Evolutionary conservation across 2,888 invertebrate genomes (phyloP).

Genomic region (Branchipolynoe longqiensis): DNA sequence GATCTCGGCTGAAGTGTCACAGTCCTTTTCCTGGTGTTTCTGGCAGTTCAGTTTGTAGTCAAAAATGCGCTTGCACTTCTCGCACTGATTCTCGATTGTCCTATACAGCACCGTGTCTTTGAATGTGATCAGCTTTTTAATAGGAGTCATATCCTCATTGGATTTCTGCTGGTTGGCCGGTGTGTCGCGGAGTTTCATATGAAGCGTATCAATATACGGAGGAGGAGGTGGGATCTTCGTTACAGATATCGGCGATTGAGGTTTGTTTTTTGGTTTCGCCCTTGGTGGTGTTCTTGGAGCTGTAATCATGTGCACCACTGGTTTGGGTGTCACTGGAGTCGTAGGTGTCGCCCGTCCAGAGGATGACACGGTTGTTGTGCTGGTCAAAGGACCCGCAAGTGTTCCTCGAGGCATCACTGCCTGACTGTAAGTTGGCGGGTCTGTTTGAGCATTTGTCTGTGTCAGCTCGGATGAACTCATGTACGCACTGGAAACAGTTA

Average conservation of each 20-base stretch:
- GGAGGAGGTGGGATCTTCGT: slow-evolving; percentile 51
- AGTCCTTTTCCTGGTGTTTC: slow-evolving; percentile 55
- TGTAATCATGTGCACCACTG: not conserved
- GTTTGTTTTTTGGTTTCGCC: slow-evolving; percentile 34
- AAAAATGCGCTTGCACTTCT: slow-evolving; percentile 42
- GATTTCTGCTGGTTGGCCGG: slow-evolving; percentile 15
- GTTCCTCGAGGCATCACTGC: not conserved
- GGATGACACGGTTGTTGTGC: not conserved
- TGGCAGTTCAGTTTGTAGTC: slow-evolving; percentile 55
- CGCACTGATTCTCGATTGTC: slow-evolving; percentile 53
- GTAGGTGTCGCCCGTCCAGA: not conserved
- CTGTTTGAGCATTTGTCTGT: slow-evolving; percentile 47
- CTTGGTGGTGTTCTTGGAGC: slow-evolving; percentile 26
- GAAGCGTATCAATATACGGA: slow-evolving; percentile 37
- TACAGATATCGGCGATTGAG: slow-evolving; percentile 37
- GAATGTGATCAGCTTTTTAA: slow-evolving; percentile 48
- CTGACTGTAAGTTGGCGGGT: not conserved
- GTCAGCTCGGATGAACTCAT: slow-evolving; percentile 22
- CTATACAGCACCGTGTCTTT: slow-evolving; percentile 55
- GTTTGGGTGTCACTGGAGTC: not conserved
- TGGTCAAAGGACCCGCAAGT: not conserved
- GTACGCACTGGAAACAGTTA: slow-evolving; percentile 23
- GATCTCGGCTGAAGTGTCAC: slow-evolving; percentile 11
- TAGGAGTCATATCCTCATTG: slow-evolving; percentile 41
- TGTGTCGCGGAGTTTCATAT: slow-evolving; percentile 56